Base-by-base conservation (phyloP, 2,888 invertebrate genomes). In the Nycteola revayana region DNA sequence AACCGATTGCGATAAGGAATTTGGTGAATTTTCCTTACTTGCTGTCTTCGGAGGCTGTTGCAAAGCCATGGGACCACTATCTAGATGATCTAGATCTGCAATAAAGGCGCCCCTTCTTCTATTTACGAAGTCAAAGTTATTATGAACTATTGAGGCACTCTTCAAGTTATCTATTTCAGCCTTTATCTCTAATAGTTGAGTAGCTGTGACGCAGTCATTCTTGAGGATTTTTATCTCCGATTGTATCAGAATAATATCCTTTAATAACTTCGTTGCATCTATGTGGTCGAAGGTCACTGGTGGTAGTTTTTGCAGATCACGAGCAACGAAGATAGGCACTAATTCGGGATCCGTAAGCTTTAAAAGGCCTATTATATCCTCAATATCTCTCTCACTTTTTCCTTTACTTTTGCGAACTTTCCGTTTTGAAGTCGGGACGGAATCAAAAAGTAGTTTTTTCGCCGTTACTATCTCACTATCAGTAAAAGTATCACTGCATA, bases 301-400 rank as follows among this genome's bases (percentile, higher is more conserved):
- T 1, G 40, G 40, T 10, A 40, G 25, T 9, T 22, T 25, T 2
- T 35, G 28, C 6, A 40, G 9, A 1, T 35, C 26, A 2, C 25
- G n/a, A 0, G 40, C 32, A 14, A 35, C 31, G 14, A 38, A 38
- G 5, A 38, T 7, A 9, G 37, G 37, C n/a, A 31, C 30, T 1
- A 9, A 1, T 1, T 31, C 30, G 0, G 36, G 36, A 18, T 36
- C 30, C 0, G 20, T n/a, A 1, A 10, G 7, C 14, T 35, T 35
- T 1, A 35, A 21, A 5, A 30, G 9, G 2, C 9, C 10, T 14
- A 36, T 36, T 8, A 36, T 27, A 8, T 36, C 36, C 7, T 31
- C 31, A 1, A 33, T 7, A 10, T 38, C 29, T 10, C 30, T 26
- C 1, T 31, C 7, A n/a, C 7, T 14, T 23, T 33, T 33, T 1